These are phyloP conservation scores for Azemiops feae DNA, from an alignment of 2,113 vertebrate genomes.

Conservation along the genomic window DNA sequence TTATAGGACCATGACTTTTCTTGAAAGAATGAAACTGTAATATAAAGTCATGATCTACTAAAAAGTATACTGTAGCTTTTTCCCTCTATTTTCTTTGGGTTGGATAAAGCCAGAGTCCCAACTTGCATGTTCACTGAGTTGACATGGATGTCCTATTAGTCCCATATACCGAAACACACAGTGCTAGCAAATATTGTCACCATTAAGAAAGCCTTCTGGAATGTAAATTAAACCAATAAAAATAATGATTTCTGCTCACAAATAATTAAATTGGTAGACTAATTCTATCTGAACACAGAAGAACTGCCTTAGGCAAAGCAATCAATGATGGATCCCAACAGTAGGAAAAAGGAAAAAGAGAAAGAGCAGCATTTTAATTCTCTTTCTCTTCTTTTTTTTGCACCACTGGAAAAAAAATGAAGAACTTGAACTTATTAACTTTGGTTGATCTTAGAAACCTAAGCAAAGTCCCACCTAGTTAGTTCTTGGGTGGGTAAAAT, in stretches of 20 bases:
- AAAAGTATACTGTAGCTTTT: not conserved
- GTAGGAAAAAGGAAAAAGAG: not conserved
- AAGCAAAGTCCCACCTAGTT: not conserved
- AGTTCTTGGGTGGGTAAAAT: not conserved
- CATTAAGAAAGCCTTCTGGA: not conserved
- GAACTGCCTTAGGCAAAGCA: not conserved
- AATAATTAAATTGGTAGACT: not conserved
- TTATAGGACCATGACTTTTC: not conserved
- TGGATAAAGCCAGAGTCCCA: not conserved
- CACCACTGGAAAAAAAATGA: not conserved
- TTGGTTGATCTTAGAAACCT: not conserved
- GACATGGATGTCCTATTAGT: not conserved
- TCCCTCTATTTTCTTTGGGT: not conserved
- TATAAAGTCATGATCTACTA: not conserved
- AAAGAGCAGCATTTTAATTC: not conserved
- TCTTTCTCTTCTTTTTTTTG: not conserved
- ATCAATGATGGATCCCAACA: not conserved
- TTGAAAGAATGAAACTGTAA: not conserved
- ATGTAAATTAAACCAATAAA: not conserved
- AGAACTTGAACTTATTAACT: not conserved
- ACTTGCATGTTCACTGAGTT: not conserved
- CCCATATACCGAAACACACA: not conserved
- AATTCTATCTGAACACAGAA: not conserved
- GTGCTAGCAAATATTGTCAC: not conserved
- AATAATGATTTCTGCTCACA: not conserved